These are phyloP conservation scores for Ceratoteleas bidentatus DNA, from an alignment of 1,140 invertebrate species.

Conservation along the genomic window DNA sequence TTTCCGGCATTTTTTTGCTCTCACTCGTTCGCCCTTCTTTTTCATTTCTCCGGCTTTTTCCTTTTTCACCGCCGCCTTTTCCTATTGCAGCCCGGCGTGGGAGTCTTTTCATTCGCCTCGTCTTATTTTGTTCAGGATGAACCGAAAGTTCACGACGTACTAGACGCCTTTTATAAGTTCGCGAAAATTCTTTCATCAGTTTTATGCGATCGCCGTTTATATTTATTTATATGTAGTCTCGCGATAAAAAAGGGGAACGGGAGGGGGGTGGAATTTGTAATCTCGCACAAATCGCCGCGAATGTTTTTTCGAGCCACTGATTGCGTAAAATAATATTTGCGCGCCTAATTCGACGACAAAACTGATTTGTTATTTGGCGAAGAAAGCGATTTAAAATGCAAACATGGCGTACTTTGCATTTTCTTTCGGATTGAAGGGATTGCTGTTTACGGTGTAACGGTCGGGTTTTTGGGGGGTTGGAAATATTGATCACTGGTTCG, in stretches of 20 bases:
- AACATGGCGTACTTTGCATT: constrained; percentile 41
- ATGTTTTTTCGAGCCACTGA: neutral
- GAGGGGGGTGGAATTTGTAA: constrained; percentile 13
- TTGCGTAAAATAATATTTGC: constrained; percentile 37
- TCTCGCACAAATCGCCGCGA: constrained; percentile 1
- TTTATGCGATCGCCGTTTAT: constrained; percentile 42
- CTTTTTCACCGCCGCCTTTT: constrained; percentile 32
- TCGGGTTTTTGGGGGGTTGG: too few relatives aligned
- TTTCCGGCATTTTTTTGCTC: too few relatives aligned
- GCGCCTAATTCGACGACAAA: constrained; percentile 21
- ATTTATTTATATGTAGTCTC: constrained; percentile 30
- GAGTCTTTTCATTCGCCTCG: constrained; percentile 61
- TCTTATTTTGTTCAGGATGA: constrained; percentile 57
- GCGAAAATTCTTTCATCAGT: constrained; percentile 55
- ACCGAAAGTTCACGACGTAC: constrained; percentile 55
- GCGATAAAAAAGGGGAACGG: neutral
- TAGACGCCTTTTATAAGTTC: constrained; percentile 58
- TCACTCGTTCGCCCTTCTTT: constrained; percentile 13
- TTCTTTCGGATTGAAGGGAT: constrained; percentile 4
- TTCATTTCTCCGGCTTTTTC: constrained; percentile 45
- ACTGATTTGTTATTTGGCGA: constrained; percentile 36
- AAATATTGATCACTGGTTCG: too few relatives aligned
- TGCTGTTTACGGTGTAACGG: too few relatives aligned
- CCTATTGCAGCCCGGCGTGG: constrained; percentile 48
- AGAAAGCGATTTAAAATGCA: constrained; percentile 34